Conservation (phyloP, 2,113 vertebrate species). For the Agapornis roseicollis region DNA sequence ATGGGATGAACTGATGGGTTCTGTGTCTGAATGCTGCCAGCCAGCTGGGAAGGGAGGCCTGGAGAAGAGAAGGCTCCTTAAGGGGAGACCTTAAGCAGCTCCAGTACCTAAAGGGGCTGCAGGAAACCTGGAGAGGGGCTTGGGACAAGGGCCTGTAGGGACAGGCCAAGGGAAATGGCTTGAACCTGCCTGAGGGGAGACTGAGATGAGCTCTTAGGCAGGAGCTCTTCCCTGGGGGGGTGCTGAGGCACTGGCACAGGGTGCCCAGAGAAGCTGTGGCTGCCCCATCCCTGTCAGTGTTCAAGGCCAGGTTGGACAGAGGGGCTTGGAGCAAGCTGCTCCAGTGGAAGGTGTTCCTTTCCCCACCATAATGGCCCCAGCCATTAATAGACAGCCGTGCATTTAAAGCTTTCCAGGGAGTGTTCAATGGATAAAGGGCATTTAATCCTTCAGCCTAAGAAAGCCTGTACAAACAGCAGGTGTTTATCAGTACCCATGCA, state of each 20-base stretch:
- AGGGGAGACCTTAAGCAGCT: background rate
- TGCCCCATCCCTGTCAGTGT: background rate
- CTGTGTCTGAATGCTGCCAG: accelerated
- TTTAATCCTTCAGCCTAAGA: conserved; percentile 47
- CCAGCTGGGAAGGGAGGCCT: accelerated
- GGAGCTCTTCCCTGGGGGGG: no score
- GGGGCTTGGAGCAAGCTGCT: no score
- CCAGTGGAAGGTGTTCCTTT: background rate
- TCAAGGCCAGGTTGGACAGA: background rate
- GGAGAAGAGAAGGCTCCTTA: background rate
- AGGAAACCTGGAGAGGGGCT: background rate
- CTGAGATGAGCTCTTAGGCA: no score
- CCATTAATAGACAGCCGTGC: background rate
- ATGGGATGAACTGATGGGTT: background rate
- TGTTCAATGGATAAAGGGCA: conserved; percentile 31
- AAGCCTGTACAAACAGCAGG: conserved; percentile 40
- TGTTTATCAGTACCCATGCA: background rate
- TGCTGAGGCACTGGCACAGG: no score
- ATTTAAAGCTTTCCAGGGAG: background rate
- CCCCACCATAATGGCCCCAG: no score
- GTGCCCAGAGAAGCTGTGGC: no score
- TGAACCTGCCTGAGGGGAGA: no score
- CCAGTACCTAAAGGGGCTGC: background rate
- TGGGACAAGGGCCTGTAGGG: background rate
- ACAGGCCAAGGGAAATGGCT: no score